Evolutionary conservation across 2,113 vertebrate genomes (phyloP).

Genomic region (Megaptera novaeangliae): DNA sequence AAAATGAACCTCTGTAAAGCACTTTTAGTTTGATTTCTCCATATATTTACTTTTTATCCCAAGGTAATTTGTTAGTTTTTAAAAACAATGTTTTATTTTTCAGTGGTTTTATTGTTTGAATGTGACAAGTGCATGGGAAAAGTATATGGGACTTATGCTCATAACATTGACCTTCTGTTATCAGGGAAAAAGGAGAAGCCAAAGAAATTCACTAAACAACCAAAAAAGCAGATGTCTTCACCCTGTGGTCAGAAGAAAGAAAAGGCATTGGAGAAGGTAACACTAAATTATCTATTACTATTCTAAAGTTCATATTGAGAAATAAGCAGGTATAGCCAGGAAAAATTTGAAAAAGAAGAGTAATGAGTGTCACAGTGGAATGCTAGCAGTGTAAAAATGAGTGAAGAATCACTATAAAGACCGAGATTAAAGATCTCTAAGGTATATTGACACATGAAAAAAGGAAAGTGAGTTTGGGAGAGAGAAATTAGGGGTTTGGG

Average conservation of each 20-base stretch:
- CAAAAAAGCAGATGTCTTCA: constrained; percentile 92
- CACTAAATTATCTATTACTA: background rate
- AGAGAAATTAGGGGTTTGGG: background rate
- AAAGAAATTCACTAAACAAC: constrained; percentile 87
- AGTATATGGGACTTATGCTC: background rate
- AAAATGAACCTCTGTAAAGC: background rate
- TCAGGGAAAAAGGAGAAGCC: constrained; percentile 86
- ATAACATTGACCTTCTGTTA: constrained; percentile 49
- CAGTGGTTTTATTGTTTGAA: constrained; percentile 24
- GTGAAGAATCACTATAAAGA: background rate
- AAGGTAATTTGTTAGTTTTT: background rate
- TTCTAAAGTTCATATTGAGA: background rate
- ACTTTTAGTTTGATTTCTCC: background rate
- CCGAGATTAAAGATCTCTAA: background rate
- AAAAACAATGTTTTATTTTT: background rate
- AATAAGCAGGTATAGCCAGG: background rate
- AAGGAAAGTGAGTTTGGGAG: background rate
- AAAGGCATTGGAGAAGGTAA: constrained; percentile 90
- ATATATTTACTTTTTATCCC: background rate
- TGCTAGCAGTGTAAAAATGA: background rate
- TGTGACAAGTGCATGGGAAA: background rate
- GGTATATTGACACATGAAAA: background rate
- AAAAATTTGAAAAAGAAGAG: background rate
- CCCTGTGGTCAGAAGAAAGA: constrained; percentile 92
- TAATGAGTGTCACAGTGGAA: background rate